Base-by-base conservation (phyloP, 37 sponge, comb jelly and placozoan species). In the Halisarca cf. caerulea region DNA sequence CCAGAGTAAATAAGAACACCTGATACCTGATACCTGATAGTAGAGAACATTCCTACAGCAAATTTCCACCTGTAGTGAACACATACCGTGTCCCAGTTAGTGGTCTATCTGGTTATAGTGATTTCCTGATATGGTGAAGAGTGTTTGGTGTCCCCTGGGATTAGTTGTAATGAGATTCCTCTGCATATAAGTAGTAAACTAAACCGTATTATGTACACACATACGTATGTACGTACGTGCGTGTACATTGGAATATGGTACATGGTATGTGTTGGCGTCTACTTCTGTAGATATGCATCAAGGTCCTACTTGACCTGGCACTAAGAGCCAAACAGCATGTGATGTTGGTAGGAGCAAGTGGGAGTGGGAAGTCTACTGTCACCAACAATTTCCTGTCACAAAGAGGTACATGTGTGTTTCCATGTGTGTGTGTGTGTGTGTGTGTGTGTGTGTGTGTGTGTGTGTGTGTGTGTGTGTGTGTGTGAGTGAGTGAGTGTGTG, bases 281-380 rank as follows among this genome's bases (percentile, higher is more conserved):
- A 55, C 27, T 9, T 66, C 7, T 28, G 2, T 43, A 92, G 93
- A 57, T 89, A 0, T 71, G 93, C 58, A 47, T 72, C 23, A 89
- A 92, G 70, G 59, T 78, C 30, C 59, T 92, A 15, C 59, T 92
- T 57, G 93, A 92, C 9, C 62, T 92, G 60, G 78, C 93, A 1
- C 87, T 81, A 6, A 37, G 43, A 0, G 51, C 89, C 11, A 59
- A 53, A 53, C 89, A 82, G 61, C 80, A 89, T 72, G 84, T 84
- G 24, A 24, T 92, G 35, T 64, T 92, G 4, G 75, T 73, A 33
- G 93, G 93, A 58, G 82, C 89, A 0, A 84, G 70, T 57, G 86
- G 83, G 18, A 39, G 54, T 60, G 93, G 93, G 23, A 92, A 92
- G 58, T 86, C 93, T 11, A 39, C 84, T 2, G 28, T 86, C 15